Evolutionary conservation across 2,797 vertebrate genomes (phyloP).

Genomic region (Myioborus melanocephalus): DNA sequence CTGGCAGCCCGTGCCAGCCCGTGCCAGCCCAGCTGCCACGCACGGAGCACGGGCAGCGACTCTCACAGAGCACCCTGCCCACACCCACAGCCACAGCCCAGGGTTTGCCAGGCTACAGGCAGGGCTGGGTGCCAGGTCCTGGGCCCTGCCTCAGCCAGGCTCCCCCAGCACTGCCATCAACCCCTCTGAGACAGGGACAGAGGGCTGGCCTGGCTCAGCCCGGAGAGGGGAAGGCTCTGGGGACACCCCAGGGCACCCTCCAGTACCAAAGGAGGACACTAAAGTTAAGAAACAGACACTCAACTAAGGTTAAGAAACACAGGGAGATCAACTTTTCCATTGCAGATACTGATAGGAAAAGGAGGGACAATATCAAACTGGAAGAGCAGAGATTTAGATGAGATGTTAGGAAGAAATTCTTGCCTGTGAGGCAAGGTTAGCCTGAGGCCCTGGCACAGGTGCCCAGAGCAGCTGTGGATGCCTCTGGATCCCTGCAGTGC

Average conservation of each 20-base stretch:
- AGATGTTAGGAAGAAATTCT: background rate
- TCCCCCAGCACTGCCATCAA: background rate
- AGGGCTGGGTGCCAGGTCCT: background rate
- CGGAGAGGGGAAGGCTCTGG: background rate
- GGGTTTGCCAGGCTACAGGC: slow-evolving; percentile 36
- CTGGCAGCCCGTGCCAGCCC: background rate
- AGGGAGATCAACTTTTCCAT: background rate
- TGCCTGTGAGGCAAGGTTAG: no score
- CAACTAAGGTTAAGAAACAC: background rate
- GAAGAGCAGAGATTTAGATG: background rate
- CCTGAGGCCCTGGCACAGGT: background rate
- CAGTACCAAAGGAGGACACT: background rate
- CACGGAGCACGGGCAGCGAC: slow-evolving; percentile 39
- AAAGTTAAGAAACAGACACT: no score
- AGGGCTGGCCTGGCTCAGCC: background rate
- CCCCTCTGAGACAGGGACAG: background rate
- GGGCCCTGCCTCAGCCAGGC: background rate
- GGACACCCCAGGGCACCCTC: background rate
- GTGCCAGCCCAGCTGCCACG: background rate
- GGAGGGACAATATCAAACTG: background rate
- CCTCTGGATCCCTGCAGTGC: background rate
- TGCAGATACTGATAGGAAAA: background rate
- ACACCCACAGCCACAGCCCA: slow-evolving; percentile 47
- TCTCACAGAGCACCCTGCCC: slow-evolving; percentile 48
- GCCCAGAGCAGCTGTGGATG: background rate